Evolutionary conservation across 2,888 invertebrate species (phyloP).

Genomic region (Lepidochrysops patricia): DNA sequence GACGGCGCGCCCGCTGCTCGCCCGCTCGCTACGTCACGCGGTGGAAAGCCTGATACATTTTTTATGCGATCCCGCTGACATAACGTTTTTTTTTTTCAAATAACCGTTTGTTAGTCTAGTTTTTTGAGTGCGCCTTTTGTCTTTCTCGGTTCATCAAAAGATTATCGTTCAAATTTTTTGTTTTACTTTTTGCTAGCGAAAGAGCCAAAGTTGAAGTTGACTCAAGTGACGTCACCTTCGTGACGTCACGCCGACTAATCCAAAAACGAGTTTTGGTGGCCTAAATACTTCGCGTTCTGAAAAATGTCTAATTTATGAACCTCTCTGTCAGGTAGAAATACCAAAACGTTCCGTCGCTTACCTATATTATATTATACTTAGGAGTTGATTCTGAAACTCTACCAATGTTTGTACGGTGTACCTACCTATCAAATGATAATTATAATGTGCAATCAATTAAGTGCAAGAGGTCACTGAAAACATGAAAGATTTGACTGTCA

Average conservation of each 20-base stretch:
- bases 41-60: constrained; percentile 50
- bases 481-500: no score
- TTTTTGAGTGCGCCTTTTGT: constrained; percentile 18
- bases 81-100: constrained; percentile 24
- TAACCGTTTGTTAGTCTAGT: constrained; percentile 23
- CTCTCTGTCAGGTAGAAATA: not conserved
- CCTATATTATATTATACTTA: no score
- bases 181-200: not conserved
- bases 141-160: not conserved
- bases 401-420: no score
- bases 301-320: not conserved
- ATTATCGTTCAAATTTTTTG: not conserved
- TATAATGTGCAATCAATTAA: no score
- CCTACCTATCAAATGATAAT: no score
- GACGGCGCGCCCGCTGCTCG: constrained; percentile 53
- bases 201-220: not conserved
- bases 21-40: constrained; percentile 44
- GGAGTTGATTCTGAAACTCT: no score
- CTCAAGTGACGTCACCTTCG: not conserved
- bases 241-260: not conserved
- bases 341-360: not conserved
- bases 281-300: not conserved
- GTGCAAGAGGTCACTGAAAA: no score
- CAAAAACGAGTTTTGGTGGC: not conserved
- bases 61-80: constrained; percentile 29